A percentile compares a stretch with the other conserved stretches of the same genome.
Evolutionary conservation across 2,113 vertebrate species (phyloP).

Genomic region (Brevimyrus niger): DNA sequence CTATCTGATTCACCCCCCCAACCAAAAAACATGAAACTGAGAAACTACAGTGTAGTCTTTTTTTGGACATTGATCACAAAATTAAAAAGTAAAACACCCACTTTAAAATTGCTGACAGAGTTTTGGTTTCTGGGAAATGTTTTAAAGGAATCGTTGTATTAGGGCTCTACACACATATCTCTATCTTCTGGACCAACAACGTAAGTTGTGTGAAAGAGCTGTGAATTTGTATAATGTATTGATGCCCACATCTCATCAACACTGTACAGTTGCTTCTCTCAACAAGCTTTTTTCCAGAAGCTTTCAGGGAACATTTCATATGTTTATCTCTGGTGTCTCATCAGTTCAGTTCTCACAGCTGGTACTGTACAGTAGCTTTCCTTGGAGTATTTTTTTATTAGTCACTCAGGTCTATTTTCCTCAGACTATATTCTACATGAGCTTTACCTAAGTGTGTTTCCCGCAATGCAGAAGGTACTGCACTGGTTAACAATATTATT

Average conservation of each 20-base stretch:
- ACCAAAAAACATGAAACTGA: neutral
- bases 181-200: neutral
- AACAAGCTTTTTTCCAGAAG: neutral
- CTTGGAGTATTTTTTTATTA: neutral
- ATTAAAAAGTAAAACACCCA: neutral
- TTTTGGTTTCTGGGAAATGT: neutral
- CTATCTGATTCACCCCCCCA: neutral
- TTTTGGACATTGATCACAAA: neutral
- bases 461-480: neutral
- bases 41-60: too few species aligned
- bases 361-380: neutral
- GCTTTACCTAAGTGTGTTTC: neutral
- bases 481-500: neutral
- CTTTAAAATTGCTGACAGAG: neutral
- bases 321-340: neutral
- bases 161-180: neutral
- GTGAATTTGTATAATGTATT: neutral
- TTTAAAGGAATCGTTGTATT: neutral
- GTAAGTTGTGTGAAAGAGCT: neutral
- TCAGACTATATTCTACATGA: neutral
- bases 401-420: neutral
- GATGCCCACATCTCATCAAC: neutral
- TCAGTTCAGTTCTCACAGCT: neutral
- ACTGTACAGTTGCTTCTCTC: neutral
- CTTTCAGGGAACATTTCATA: neutral